Conservation (phyloP, 1,140 invertebrate genomes). For the Chelonus insularis region DNA sequence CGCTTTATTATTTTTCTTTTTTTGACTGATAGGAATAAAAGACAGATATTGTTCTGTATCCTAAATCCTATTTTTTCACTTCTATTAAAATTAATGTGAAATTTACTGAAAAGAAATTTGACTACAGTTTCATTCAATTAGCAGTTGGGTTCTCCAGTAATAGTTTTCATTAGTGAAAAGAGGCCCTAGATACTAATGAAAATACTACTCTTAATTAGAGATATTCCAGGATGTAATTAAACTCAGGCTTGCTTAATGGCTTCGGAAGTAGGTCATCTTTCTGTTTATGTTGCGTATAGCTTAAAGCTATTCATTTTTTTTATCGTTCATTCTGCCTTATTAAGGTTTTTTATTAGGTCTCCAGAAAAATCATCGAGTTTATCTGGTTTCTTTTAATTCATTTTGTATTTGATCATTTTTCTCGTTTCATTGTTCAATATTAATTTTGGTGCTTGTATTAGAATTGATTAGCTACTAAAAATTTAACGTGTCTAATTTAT, state of each 20-base stretch:
- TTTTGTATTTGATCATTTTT: neutral
- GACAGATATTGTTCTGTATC: too few species aligned
- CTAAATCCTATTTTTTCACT: too few species aligned
- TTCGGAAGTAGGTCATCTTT: slow-evolving; percentile 43
- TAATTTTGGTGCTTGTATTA: neutral
- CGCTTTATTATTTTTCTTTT: neutral
- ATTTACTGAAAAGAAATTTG: too few species aligned
- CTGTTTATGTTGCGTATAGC: neutral
- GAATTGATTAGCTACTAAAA: neutral
- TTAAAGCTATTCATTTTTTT: slow-evolving; percentile 25
- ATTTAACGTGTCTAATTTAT: neutral
- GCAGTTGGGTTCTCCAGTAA: slow-evolving; percentile 28
- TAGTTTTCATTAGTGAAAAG: slow-evolving; percentile 43
- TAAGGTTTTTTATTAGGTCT: too few species aligned
- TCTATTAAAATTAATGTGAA: too few species aligned
- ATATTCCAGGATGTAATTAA: slow-evolving; percentile 47
- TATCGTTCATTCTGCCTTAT: slow-evolving; percentile 8
- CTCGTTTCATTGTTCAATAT: neutral
- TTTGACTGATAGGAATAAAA: neutral
- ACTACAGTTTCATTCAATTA: slow-evolving; percentile 39
- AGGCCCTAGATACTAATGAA: slow-evolving; percentile 37
- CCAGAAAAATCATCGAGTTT: too few species aligned
- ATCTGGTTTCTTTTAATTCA: neutral
- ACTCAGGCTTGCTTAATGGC: slow-evolving; percentile 41
- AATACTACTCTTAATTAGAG: slow-evolving; percentile 51